A percentile compares a stretch with the other conserved stretches of the same genome.
Conservation (phyloP, 2,888 invertebrate species). For the Clitarchus hookeri region DNA sequence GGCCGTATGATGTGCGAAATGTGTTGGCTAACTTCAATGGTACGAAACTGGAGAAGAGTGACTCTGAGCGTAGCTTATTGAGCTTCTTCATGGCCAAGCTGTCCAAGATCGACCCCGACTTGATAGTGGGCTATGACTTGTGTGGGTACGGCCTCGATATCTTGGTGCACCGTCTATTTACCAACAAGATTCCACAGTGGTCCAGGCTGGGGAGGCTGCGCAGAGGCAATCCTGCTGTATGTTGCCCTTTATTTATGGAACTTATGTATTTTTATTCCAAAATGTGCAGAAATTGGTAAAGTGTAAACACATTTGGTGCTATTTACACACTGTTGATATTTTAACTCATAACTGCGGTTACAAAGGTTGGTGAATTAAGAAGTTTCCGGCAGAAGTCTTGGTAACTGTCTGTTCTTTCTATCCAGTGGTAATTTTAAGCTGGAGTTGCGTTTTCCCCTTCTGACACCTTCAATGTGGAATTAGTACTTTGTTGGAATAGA, state of each 20-base stretch:
- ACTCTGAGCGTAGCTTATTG: slow-evolving; percentile 84
- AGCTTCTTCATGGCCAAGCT: slow-evolving; percentile 86
- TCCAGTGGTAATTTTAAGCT: no score
- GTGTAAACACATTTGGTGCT: no score
- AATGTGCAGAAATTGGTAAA: no score
- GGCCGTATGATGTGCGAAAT: slow-evolving; percentile 84
- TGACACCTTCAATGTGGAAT: no score
- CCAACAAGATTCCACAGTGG: slow-evolving; percentile 79
- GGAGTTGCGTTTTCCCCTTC: no score
- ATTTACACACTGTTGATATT: no score
- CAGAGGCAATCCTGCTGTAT: slow-evolving; percentile 27
- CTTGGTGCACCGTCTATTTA: slow-evolving; percentile 80
- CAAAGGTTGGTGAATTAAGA: no score
- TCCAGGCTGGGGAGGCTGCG: slow-evolving; percentile 77
- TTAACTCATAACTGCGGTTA: no score
- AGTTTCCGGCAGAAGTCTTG: no score
- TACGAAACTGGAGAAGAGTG: slow-evolving; percentile 76
- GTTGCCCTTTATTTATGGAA: neutral
- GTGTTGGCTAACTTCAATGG: slow-evolving; percentile 66
- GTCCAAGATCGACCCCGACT: slow-evolving; percentile 88
- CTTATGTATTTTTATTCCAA: no score
- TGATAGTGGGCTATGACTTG: slow-evolving; percentile 93
- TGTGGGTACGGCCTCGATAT: slow-evolving; percentile 88
- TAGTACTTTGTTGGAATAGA: no score
- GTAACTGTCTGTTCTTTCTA: no score